phyloP scores from a whole-genome alignment of 1,140 invertebrate species.

The Homarus americanus region DNA sequence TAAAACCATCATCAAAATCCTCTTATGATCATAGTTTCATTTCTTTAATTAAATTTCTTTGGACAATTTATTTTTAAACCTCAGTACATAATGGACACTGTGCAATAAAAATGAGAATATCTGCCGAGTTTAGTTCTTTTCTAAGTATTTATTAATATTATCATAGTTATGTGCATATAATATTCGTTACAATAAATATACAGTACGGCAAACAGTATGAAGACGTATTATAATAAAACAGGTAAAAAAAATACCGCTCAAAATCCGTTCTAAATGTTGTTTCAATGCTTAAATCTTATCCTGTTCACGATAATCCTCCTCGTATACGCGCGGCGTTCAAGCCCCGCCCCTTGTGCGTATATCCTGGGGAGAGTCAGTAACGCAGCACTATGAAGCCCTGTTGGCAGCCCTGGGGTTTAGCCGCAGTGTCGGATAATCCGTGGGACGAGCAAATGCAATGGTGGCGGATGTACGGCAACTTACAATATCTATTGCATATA shows the following conservation, averaged over 20 bases:
- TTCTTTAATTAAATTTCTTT: too few species aligned
- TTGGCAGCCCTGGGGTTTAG: conserved; percentile 60
- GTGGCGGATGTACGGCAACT: conserved; percentile 36
- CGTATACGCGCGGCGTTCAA: background rate
- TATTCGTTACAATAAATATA: too few species aligned
- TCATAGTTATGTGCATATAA: too few species aligned
- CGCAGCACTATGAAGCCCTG: conserved; percentile 30
- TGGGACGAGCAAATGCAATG: conserved; percentile 37
- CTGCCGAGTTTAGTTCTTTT: too few species aligned
- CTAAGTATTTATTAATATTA: too few species aligned
- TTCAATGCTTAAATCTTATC: background rate
- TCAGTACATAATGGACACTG: too few species aligned
- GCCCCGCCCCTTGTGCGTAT: conserved; percentile 26
- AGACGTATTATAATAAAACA: too few species aligned
- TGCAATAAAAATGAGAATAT: too few species aligned
- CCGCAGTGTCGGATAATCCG: conserved; percentile 72
- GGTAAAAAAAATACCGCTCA: background rate
- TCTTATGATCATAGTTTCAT: too few species aligned
- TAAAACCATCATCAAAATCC: too few species aligned
- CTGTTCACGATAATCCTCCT: background rate
- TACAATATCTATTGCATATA: background rate
- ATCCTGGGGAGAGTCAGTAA: background rate
- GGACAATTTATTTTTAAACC: too few species aligned
- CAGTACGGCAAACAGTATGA: too few species aligned
- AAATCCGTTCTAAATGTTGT: background rate